Conservation (phyloP, 2,113 vertebrate species). For the Thermophis baileyi region DNA sequence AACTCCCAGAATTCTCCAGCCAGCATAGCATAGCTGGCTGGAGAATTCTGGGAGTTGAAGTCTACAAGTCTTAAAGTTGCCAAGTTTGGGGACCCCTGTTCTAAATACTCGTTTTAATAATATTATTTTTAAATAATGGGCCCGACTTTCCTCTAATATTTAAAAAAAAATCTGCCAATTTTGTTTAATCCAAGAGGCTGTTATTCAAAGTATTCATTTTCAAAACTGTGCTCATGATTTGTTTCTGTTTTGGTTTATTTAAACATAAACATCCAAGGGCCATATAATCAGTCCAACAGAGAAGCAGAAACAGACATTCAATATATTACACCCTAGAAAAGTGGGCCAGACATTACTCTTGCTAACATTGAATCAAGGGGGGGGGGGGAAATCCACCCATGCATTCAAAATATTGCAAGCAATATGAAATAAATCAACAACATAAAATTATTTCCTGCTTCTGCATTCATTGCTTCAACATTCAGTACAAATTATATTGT, state of each 20-base stretch:
- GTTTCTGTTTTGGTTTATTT: not conserved
- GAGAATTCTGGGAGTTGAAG: too few species aligned
- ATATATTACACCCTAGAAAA: not conserved
- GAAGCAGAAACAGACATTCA: not conserved
- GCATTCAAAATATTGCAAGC: not conserved
- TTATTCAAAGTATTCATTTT: not conserved
- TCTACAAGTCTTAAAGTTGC: too few species aligned
- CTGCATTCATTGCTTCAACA: not conserved
- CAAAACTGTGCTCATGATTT: not conserved
- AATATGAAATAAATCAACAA: constrained; percentile 37
- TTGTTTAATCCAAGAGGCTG: not conserved
- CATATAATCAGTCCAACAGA: not conserved
- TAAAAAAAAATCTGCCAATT: not conserved
- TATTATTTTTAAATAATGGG: not conserved
- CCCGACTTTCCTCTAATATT: not conserved
- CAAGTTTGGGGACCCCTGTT: too few species aligned
- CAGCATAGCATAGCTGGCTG: too few species aligned
- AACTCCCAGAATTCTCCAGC: too few species aligned
- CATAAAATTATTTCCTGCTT: constrained; percentile 6
- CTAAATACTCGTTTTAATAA: not conserved
- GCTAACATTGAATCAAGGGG: not conserved
- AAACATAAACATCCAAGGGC: not conserved
- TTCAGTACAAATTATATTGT: constrained; percentile 1
- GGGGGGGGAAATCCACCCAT: not conserved
- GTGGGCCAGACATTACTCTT: not conserved